Percentiles rank a stretch among this genome's conserved stretches.
Evolutionary conservation across 2,888 invertebrate species (phyloP).

Genomic region (Dicroscelio sp.): DNA sequence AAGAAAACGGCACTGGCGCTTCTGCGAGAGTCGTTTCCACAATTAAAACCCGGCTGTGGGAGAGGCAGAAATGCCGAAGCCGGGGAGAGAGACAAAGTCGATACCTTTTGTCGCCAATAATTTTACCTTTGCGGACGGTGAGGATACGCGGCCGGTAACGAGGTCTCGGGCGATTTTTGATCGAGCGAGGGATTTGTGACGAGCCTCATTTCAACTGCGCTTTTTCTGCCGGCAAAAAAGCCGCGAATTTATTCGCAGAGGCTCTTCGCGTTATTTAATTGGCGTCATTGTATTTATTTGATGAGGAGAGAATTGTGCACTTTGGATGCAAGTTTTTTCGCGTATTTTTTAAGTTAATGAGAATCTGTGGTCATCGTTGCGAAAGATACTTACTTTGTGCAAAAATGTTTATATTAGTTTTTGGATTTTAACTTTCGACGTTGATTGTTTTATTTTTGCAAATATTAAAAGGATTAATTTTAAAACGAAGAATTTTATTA

Average conservation of each 20-base stretch:
- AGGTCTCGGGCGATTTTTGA: slow-evolving; percentile 56
- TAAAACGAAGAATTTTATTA: too few relatives aligned
- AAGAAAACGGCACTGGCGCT: slow-evolving; percentile 84
- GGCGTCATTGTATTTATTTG: slow-evolving; percentile 44
- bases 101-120: slow-evolving; percentile 75
- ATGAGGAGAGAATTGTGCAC: slow-evolving; percentile 25
- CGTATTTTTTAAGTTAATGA: slow-evolving; percentile 22
- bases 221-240: slow-evolving; percentile 40
- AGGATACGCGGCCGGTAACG: slow-evolving; percentile 45
- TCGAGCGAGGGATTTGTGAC: slow-evolving; percentile 60
- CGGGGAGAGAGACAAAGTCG: slow-evolving; percentile 57
- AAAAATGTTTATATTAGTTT: too few relatives aligned
- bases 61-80: slow-evolving; percentile 63
- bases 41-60: slow-evolving; percentile 86
- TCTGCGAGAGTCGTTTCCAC: slow-evolving; percentile 71
- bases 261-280: slow-evolving; percentile 56
- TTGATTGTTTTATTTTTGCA: too few relatives aligned
- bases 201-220: slow-evolving; percentile 24
- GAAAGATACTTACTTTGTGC: too few relatives aligned
- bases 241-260: slow-evolving; percentile 49
- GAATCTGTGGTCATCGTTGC: too few relatives aligned
- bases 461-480: too few relatives aligned
- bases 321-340: slow-evolving; percentile 16
- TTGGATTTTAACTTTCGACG: too few relatives aligned
- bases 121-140: slow-evolving; percentile 58